Evolutionary conservation across 2,888 invertebrate genomes (phyloP).

Genomic region (Mesopsocus fuscifrons): DNA sequence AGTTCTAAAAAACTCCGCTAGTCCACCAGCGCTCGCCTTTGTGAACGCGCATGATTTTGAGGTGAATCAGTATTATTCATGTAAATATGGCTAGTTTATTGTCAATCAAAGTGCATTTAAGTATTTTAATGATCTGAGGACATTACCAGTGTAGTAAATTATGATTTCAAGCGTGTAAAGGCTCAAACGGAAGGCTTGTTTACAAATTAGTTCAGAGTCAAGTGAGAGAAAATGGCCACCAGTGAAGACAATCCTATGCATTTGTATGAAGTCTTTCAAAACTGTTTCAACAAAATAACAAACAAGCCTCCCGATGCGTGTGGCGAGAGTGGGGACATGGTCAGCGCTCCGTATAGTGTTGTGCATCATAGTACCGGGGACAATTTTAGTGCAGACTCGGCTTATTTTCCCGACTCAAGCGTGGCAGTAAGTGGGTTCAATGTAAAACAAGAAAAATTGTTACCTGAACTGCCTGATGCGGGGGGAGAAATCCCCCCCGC

Average conservation of each 20-base stretch:
- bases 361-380: background rate
- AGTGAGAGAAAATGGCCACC: constrained; percentile 59
- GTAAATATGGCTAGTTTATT: background rate
- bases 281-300: constrained; percentile 92
- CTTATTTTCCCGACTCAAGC: background rate
- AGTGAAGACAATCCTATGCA: constrained; percentile 94
- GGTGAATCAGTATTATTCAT: background rate
- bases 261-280: constrained; percentile 93
- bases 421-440: background rate
- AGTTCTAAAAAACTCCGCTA: too few relatives aligned
- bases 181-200: too few relatives aligned
- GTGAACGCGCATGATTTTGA: background rate
- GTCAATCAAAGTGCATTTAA: too few relatives aligned
- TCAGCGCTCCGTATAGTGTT: background rate
- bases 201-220: background rate
- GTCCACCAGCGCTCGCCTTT: background rate
- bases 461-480: background rate
- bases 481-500: background rate
- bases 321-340: constrained; percentile 13
- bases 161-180: too few relatives aligned
- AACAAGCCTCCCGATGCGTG: constrained; percentile 80
- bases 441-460: background rate
- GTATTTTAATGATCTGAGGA: too few relatives aligned
- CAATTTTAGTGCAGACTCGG: background rate
- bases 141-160: too few relatives aligned